Evolutionary conservation across 2,797 vertebrate species (phyloP).

Genomic region (Pagetopsis macropterus): DNA sequence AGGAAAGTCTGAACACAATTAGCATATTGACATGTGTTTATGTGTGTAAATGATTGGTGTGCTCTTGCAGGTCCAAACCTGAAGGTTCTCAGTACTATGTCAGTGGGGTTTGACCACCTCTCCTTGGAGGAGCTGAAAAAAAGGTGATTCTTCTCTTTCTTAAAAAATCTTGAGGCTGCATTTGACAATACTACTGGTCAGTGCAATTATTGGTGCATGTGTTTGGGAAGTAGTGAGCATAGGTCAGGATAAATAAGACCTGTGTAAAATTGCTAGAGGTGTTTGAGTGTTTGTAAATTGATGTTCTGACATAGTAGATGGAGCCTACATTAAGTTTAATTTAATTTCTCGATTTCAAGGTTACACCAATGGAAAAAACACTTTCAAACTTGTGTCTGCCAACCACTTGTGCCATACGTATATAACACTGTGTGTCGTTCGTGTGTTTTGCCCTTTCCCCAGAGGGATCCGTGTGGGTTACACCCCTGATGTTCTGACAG

Average conservation of each 20-base stretch:
- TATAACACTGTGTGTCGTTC: not conserved
- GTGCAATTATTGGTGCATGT: too few relatives aligned
- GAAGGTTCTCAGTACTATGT: conserved; percentile 83
- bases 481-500: conserved; percentile 84
- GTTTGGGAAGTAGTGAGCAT: too few relatives aligned
- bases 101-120: conserved; percentile 81
- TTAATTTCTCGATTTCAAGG: too few relatives aligned
- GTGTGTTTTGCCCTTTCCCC: conserved; percentile 6
- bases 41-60: conserved; percentile 13
- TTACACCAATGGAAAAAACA: too few relatives aligned
- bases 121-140: conserved; percentile 79
- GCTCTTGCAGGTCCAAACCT: conserved; percentile 75
- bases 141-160: conserved; percentile 62
- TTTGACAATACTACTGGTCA: too few relatives aligned
- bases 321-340: too few relatives aligned
- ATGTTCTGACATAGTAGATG: too few relatives aligned
- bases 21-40: not conserved
- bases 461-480: conserved; percentile 87
- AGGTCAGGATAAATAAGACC: too few relatives aligned
- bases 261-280: too few relatives aligned
- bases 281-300: too few relatives aligned
- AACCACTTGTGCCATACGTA: too few relatives aligned
- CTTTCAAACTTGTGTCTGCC: not conserved
- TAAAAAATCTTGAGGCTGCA: too few relatives aligned
- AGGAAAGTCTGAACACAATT: not conserved